Evolutionary conservation across 2,113 vertebrate genomes (phyloP).

Genomic region (Daubentonia madagascariensis): DNA sequence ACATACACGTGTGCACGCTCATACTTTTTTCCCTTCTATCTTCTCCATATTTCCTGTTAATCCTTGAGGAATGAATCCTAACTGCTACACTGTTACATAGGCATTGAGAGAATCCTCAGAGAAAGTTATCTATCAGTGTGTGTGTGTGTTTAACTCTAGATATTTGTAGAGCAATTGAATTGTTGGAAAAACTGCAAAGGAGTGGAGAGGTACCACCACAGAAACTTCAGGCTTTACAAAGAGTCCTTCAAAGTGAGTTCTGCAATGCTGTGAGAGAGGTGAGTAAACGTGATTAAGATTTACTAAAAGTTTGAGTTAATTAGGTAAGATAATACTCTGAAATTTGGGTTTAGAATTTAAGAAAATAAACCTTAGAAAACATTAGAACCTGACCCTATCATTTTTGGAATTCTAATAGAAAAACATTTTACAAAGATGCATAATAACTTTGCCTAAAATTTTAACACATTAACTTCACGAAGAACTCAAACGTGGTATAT

Average conservation of each 20-base stretch:
- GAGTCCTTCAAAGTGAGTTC: constrained; percentile 98
- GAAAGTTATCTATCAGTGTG: neutral
- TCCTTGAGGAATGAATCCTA: neutral
- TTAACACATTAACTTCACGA: neutral
- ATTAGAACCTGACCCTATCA: neutral
- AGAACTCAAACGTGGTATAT: neutral
- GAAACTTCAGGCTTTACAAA: constrained; percentile 97
- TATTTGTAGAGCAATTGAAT: constrained; percentile 97
- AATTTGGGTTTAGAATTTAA: neutral
- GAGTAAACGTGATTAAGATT: constrained; percentile 56
- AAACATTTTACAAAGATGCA: neutral
- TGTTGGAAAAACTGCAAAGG: constrained; percentile 96
- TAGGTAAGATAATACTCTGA: neutral
- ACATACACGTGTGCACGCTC: too few species aligned
- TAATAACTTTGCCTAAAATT: constrained; percentile 5
- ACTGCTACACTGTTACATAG: neutral
- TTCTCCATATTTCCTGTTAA: neutral
- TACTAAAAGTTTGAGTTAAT: neutral
- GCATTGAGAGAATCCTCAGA: neutral
- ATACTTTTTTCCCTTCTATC: neutral
- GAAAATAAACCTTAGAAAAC: neutral
- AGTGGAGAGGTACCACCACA: constrained; percentile 98
- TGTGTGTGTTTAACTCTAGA: constrained; percentile 83
- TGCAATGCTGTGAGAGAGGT: constrained; percentile 98
- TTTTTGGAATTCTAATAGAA: constrained; percentile 28